A percentile compares a stretch with the other conserved stretches of the same genome.
Conservation (phyloP, 2,888 invertebrate genomes). For the Cyclophora punctaria region DNA sequence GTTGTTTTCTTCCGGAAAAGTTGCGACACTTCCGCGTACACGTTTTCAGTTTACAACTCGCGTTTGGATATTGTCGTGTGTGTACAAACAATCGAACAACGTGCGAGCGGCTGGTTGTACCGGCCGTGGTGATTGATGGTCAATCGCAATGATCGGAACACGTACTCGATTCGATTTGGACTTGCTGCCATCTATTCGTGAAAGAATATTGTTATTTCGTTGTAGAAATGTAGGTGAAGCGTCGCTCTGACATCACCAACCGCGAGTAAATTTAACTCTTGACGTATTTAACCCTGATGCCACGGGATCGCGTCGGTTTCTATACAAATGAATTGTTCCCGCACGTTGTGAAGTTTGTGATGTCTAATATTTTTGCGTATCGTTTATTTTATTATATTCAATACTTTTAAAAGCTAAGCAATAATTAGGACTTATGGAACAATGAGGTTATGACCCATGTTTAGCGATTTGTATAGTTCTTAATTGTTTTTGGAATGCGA, state of each 20-base stretch:
- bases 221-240: slow-evolving; percentile 69
- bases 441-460: too few relatives aligned
- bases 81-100: not conserved
- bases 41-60: too few relatives aligned
- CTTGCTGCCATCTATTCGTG: slow-evolving; percentile 59
- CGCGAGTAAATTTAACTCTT: slow-evolving; percentile 68
- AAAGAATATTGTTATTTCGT: slow-evolving; percentile 38
- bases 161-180: slow-evolving; percentile 26
- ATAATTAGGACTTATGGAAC: too few relatives aligned
- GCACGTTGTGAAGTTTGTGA: too few relatives aligned
- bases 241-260: slow-evolving; percentile 70
- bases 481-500: too few relatives aligned
- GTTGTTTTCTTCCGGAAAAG: not conserved
- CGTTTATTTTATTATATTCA: too few relatives aligned
- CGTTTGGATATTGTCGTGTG: not conserved
- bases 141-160: slow-evolving; percentile 6
- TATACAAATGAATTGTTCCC: slow-evolving; percentile 13
- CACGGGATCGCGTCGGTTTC: slow-evolving; percentile 38
- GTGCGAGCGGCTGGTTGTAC: slow-evolving; percentile 8
- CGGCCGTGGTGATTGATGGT: slow-evolving; percentile 5
- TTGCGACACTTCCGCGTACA: slow-evolving; percentile 1
- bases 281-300: slow-evolving; percentile 52
- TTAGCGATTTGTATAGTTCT: too few relatives aligned
- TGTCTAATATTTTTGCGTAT: too few relatives aligned
- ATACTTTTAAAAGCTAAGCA: too few relatives aligned